Evolutionary conservation across 1,140 invertebrate genomes (phyloP), one percentile per base, ranked within the genome.

Genomic region (Aethina tumida): DNA sequence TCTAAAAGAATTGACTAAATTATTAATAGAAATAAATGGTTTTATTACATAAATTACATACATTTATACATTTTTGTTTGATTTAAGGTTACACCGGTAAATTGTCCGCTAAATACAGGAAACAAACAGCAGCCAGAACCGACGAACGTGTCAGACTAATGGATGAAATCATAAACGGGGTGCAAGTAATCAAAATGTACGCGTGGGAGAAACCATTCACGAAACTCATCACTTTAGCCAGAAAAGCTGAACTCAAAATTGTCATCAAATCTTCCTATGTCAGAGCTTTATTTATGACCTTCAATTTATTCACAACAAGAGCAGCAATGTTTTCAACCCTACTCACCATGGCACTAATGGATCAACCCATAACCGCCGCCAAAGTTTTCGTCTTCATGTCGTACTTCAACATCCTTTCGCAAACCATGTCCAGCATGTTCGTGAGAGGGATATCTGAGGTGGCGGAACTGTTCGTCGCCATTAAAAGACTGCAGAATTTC

Each of bases 171-270:
- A 73, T 88, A 13, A 71, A 67, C 1, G 76, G 74, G 0, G 67
- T 77, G 0, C 73, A 75, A 49, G 79, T 91, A 1, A 83, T 90
- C 37, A 90, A 88, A 60, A 83, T 87, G 80, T 84, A 83, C 50
- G 74, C 78, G 0, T 84, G 81, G 81, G 81, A 84, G 50, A 75
- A 74, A 48, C 74, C 78, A 0, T 84, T 84, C 46, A 70, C 71
- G 14, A 66, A 68, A 10, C 46, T 81, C 2, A 65, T 82, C 1
- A 60, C 68, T n/a, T 33, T 65, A 0, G 74, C 75, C 0, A 60
- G 80, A 37, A 72, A 56, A 46, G 55, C 69, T 14, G 79, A 84
- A 60, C 52, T 80, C 2, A 65, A 63, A 32, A 68, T 76, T 5
- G 71, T 84, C 1, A 66, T 59, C 8, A 76, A 76, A 38, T 69